A percentile compares a stretch with the other conserved stretches of the same genome.
phyloP scores from a whole-genome alignment of 2,113 vertebrate species.

The Hystrix brachyura region DNA sequence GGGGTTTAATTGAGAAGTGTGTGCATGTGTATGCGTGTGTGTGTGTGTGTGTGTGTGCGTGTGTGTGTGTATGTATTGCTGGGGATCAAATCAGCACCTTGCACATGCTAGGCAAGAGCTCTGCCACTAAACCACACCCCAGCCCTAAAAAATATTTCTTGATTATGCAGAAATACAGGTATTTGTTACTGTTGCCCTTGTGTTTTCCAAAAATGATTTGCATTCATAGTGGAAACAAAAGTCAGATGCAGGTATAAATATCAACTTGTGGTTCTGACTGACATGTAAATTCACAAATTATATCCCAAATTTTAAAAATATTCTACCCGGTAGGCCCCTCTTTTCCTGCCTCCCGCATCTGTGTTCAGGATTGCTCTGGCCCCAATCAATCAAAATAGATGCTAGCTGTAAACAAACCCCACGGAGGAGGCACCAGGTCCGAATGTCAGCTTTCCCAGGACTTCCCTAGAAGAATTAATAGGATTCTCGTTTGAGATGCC shows the following conservation, averaged over 20 bases:
- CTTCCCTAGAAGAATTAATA: background rate
- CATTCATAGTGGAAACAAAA: background rate
- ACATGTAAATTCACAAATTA: background rate
- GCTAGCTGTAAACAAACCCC: background rate
- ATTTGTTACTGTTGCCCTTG: background rate
- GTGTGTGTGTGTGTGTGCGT: background rate
- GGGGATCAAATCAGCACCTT: background rate
- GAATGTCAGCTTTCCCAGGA: background rate
- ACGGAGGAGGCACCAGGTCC: background rate
- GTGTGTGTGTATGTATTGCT: no score
- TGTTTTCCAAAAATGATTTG: background rate
- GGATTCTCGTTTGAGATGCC: background rate
- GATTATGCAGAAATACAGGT: background rate
- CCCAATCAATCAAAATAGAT: background rate
- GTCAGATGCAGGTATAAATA: background rate
- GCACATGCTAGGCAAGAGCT: background rate
- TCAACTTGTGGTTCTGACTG: background rate
- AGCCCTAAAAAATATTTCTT: background rate
- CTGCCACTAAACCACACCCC: background rate
- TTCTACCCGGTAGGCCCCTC: background rate
- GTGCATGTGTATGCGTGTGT: background rate
- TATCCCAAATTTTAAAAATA: background rate
- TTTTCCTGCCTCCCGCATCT: background rate
- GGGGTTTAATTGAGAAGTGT: background rate
- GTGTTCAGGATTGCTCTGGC: no score